A percentile compares a stretch with the other conserved stretches of the same genome.
These are phyloP conservation scores for Brachypteracias leptosomus DNA, from an alignment of 2,113 vertebrate genomes.

Conservation along the genomic window DNA sequence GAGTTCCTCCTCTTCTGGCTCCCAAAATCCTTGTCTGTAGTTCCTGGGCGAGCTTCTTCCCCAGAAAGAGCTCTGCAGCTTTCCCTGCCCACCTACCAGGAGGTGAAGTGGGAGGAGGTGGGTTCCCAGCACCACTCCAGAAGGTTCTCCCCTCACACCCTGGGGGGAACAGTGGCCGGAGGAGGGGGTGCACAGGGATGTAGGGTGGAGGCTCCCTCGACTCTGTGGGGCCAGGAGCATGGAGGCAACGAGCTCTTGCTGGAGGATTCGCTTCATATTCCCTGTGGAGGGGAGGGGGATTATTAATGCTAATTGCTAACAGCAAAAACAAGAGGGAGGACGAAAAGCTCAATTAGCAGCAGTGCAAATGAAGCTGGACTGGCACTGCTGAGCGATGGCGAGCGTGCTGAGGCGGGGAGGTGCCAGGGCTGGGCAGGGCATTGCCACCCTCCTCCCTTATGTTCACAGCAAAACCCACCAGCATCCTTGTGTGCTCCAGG, in stretches of 20 bases:
- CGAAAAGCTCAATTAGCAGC: neutral
- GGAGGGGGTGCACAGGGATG: neutral
- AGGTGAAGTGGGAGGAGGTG: neutral
- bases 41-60: neutral
- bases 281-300: neutral
- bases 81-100: neutral
- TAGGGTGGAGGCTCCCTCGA: neutral
- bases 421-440: neutral
- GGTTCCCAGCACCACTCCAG: neutral
- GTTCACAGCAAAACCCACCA: accelerated
- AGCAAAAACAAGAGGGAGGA: neutral
- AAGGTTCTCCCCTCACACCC: neutral
- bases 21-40: neutral
- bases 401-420: accelerated
- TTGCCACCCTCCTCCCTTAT: accelerated
- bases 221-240: accelerated
- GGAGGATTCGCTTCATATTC: neutral
- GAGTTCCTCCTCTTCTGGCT: neutral
- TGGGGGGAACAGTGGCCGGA: accelerated
- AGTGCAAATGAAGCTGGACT: neutral
- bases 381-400: neutral
- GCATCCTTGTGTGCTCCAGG: accelerated
- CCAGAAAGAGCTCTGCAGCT: accelerated
- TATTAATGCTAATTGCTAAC: neutral
- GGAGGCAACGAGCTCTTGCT: accelerated